Evolutionary conservation across 2,113 vertebrate species (phyloP).

Genomic region (Orientallactaga bullata): DNA sequence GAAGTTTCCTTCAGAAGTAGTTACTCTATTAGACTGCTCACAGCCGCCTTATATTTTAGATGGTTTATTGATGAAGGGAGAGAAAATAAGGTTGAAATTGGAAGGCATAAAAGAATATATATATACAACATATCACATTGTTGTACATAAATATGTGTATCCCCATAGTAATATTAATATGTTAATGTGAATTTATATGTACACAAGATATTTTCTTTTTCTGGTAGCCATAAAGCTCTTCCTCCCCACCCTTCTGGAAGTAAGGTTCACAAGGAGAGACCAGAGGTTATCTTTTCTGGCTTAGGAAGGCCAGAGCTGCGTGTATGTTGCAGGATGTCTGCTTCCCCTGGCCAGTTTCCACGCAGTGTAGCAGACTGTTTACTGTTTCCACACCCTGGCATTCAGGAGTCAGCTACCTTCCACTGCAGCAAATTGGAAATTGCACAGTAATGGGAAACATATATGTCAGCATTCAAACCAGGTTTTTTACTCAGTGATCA

Average conservation of each 20-base stretch:
- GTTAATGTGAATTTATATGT: not conserved
- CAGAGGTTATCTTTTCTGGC: conserved; percentile 26
- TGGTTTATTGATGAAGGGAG: conserved; percentile 12
- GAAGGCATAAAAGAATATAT: not conserved
- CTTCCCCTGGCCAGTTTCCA: conserved; percentile 23
- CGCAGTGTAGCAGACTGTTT: conserved; percentile 17
- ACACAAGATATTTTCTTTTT: not conserved
- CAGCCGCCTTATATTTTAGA: not conserved
- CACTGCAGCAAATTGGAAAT: conserved; percentile 39
- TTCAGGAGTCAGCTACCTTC: conserved; percentile 40
- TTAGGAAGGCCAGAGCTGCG: not conserved
- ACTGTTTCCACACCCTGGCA: conserved; percentile 55
- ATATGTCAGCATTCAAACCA: not conserved
- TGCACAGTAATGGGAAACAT: conserved; percentile 52
- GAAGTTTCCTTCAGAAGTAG: not conserved
- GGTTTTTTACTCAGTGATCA: conserved; percentile 42
- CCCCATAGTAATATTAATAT: not conserved
- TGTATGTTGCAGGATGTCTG: conserved; percentile 15
- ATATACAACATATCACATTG: not conserved
- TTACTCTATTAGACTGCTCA: not conserved
- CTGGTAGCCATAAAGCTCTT: not conserved
- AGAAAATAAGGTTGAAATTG: not conserved
- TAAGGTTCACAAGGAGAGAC: conserved; percentile 26
- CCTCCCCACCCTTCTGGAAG: not conserved
- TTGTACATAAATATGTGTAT: not conserved